Evolutionary conservation across 2,797 vertebrate genomes (phyloP).

Genomic region (Chelon auratus): DNA sequence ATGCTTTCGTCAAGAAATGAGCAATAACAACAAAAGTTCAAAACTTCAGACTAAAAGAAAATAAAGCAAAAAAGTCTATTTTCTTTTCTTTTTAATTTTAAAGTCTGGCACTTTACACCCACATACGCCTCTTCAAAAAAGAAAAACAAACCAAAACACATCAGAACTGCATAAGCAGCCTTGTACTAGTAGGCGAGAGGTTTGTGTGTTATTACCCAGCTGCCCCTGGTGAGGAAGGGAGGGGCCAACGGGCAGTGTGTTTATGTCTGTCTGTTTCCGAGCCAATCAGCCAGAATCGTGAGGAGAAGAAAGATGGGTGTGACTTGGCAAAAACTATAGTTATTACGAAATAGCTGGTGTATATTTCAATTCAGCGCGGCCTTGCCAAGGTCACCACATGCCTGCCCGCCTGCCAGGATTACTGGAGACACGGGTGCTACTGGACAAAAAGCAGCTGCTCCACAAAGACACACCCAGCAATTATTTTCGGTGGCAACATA

Average conservation of each 20-base stretch:
- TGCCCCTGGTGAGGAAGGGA: conserved; percentile 63
- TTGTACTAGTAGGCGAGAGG: conserved; percentile 26
- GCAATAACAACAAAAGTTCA: neutral
- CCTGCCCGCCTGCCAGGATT: conserved; percentile 66
- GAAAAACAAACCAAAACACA: conserved; percentile 1
- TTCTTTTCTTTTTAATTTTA: conserved; percentile 13
- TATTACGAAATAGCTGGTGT: conserved; percentile 86
- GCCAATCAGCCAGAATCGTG: conserved; percentile 67
- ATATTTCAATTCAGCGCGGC: conserved; percentile 82
- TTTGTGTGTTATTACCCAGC: conserved; percentile 73
- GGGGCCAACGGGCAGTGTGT: conserved; percentile 64
- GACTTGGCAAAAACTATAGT: conserved; percentile 80
- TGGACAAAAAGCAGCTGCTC: conserved; percentile 85
- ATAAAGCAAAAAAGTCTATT: neutral
- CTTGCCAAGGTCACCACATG: conserved; percentile 85
- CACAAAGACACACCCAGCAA: conserved; percentile 84
- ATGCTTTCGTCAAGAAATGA: neutral
- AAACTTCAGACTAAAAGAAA: neutral
- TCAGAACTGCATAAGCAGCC: conserved; percentile 4
- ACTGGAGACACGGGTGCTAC: conserved; percentile 73
- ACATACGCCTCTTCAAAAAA: conserved; percentile 3
- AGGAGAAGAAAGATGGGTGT: conserved; percentile 74
- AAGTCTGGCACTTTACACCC: neutral
- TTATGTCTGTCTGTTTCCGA: conserved; percentile 65
- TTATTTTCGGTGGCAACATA: conserved; percentile 83